These are phyloP conservation scores for Drosophila anomelani DNA, from an alignment of 2,888 invertebrate genomes.

Conservation along the genomic window DNA sequence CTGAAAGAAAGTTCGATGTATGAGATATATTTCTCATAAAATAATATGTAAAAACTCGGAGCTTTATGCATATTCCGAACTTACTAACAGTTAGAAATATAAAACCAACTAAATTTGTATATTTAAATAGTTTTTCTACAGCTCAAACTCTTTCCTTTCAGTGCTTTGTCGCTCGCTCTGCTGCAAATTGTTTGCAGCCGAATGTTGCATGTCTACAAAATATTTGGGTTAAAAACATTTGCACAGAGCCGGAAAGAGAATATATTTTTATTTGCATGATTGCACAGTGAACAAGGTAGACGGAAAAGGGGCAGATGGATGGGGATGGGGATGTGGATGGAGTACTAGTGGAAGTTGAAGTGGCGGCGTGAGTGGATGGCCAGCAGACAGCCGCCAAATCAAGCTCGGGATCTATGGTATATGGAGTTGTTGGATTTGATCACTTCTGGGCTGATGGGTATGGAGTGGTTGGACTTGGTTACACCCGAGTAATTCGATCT, in stretches of 20 bases:
- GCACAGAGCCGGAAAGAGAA: conserved; percentile 51
- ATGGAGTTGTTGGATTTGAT: background rate
- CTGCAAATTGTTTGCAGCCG: conserved; percentile 57
- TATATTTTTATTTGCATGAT: conserved; percentile 79
- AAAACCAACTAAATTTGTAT: no score
- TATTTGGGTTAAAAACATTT: conserved; percentile 79
- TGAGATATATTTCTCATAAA: background rate
- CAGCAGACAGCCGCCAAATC: conserved; percentile 6
- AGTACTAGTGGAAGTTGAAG: background rate
- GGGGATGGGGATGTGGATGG: background rate
- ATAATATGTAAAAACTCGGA: no score
- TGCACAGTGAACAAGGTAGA: conserved; percentile 58
- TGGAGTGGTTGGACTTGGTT: background rate
- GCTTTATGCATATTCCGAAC: no score
- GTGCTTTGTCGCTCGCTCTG: conserved; percentile 21
- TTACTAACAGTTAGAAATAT: no score
- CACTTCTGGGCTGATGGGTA: background rate
- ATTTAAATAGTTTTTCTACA: background rate
- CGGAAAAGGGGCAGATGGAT: conserved; percentile 8
- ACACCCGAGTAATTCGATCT: background rate
- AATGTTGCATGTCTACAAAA: conserved; percentile 79
- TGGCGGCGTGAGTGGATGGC: background rate
- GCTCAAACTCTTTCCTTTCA: background rate
- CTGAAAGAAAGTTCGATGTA: conserved; percentile 1
- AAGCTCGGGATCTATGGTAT: conserved; percentile 2